Evolutionary conservation across 2,797 vertebrate genomes (phyloP).

Genomic region (Hypotaenidia philippensis): DNA sequence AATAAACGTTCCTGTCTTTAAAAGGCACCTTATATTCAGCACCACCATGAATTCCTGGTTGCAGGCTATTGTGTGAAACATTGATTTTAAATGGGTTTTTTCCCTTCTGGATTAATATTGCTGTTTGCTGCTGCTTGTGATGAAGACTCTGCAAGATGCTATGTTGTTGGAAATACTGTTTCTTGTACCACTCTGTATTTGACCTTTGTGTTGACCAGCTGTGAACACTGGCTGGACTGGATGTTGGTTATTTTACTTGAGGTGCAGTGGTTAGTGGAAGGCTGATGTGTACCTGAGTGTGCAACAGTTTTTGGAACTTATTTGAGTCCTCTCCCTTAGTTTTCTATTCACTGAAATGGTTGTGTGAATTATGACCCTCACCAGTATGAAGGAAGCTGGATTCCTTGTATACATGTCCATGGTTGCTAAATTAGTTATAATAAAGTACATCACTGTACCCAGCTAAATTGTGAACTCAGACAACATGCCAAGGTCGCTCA

Average conservation of each 20-base stretch:
- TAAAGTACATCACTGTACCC: background rate
- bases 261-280: background rate
- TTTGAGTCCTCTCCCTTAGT: background rate
- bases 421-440: conserved; percentile 1
- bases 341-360: background rate
- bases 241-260: background rate
- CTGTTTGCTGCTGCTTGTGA: conserved; percentile 35
- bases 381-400: background rate
- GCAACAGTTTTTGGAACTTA: background rate
- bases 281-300: background rate
- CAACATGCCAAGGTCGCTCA: background rate
- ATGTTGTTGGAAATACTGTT: background rate
- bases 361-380: background rate
- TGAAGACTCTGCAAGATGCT: background rate
- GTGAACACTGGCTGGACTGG: background rate
- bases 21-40: conserved; percentile 14
- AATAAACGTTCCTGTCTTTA: conserved; percentile 6
- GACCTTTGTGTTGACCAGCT: background rate
- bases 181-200: background rate
- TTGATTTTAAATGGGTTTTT: background rate
- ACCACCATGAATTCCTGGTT: conserved; percentile 34
- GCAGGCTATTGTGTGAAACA: conserved; percentile 22
- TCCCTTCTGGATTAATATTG: background rate
- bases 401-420: background rate
- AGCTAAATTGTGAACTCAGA: background rate